These are phyloP conservation scores for Andrena flavipes DNA, from an alignment of 2,888 invertebrate genomes.

Conservation along the genomic window DNA sequence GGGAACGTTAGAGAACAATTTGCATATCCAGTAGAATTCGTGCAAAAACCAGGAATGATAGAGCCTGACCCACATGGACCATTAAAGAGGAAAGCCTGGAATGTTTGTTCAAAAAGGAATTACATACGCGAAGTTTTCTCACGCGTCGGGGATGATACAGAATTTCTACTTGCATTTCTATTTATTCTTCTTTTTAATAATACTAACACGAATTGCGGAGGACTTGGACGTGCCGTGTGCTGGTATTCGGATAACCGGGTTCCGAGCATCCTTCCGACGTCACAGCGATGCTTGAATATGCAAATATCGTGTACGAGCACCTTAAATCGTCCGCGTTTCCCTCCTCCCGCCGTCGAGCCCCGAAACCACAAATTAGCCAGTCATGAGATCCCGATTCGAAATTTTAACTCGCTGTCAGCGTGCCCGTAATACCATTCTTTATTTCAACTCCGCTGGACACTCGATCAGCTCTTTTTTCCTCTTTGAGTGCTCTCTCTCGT, in stretches of 20 bases:
- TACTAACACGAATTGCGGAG: neutral
- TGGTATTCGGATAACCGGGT: conserved; percentile 30
- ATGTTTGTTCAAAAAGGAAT: too few species aligned
- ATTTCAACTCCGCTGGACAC: neutral
- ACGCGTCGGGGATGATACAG: neutral
- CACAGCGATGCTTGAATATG: conserved; percentile 31
- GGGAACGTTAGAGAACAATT: too few species aligned
- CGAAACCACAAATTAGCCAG: conserved; percentile 21
- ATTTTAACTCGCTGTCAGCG: neutral
- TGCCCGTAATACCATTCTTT: neutral
- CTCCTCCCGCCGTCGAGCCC: neutral
- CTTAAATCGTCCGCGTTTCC: conserved; percentile 30
- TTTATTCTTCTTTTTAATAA: neutral
- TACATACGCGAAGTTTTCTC: neutral
- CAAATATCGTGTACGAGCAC: conserved; percentile 14
- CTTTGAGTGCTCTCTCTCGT: neutral
- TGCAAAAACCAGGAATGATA: too few species aligned
- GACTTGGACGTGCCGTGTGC: neutral
- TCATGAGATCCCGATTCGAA: neutral
- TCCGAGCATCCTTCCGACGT: conserved; percentile 30
- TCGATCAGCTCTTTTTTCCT: neutral
- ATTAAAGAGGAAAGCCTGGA: too few species aligned
- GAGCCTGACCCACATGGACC: too few species aligned
- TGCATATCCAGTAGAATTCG: too few species aligned
- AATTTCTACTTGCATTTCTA: neutral